Evolutionary conservation across 1,140 invertebrate genomes (phyloP), one percentile per base, ranked within the genome.

Genomic region (Cyphomyrmex costatus): DNA sequence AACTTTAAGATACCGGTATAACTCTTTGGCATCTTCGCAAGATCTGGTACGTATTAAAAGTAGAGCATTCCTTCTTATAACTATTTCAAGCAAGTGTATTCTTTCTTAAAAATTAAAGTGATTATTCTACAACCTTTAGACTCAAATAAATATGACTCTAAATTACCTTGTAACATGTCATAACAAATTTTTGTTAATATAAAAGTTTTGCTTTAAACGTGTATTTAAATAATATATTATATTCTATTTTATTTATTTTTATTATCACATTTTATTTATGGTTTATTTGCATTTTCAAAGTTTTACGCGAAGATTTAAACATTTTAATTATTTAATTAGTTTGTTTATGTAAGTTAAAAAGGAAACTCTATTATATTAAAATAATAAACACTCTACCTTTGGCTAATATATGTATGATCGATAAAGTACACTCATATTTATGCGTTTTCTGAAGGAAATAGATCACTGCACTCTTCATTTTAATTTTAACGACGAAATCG

Each of bases 1-100:
- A 56, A 70, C 68, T 74, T 74, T 74, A 83, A 83, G 56, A 83
- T 68, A 27, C 19, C 53, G 8, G 10, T 58, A 46, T 73, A 73
- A 19, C 24, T 73, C 27, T 33, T 58, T 83, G 68, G 53, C 79
- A 73, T 73, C 53, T 16, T 73, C 53, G 53, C 68, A 60, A 83
- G 14, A 73, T 73, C 53, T 73, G 53, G 61, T 73, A 60, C 21
- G 24, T 53, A 30, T 7, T 27, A 58, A 82, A 60, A 83, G 19
- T 6, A 33, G 10, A 27, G 12, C 19, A 14, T 61, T 82, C 24
- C 68, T 30, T 60, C 24, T 46, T 46, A 8, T 30, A 58, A n/a
- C 1, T 27, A n/a, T 19, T 33, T 60, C 65, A 12, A 33, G 42
- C 24, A 33, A 19, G 60, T 19, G 1, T 49, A 33, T 36, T 21